Evolutionary conservation across 2,797 vertebrate species (phyloP), one percentile per base, ranked within the genome.

Genomic region (Falco naumanni): DNA sequence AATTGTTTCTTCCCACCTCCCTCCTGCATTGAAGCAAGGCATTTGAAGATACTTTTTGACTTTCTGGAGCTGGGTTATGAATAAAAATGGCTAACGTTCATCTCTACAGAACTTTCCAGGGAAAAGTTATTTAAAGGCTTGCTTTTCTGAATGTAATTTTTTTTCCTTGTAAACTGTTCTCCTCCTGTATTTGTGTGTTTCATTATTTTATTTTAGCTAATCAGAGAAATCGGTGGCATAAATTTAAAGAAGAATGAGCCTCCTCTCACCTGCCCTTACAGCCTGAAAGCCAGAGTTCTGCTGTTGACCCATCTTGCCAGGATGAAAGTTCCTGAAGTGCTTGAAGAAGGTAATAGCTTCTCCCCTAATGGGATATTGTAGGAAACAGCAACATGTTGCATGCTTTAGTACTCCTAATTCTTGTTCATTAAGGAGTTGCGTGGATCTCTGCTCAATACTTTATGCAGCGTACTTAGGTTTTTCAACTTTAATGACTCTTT

Each of bases 171-270:
- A 69, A 87, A 31, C 45, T 78, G 6, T 70, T 87, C 14, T 89
- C 13, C 13, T 95, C 20, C 34, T 69, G 5, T 53, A 13, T 88
- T 48, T 90, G 16, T 92, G 11, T 89, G 16, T 95, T 79, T 95
- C 87, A 94, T 88, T 97, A 21, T 94, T 97, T 92, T 37, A 78
- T 93, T 97, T 89, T 95, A 99, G 99, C 97, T 99, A 92, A 99
- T 99, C 94, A 99, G 99, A 92, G 99, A 99, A 97, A 98, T 99
- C 95, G 99, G 99, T 81, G 99, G 99, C 96, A 99, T 99, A 97
- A 99, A 99, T 66, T 98, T 99, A 91, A 99, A 99, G 98, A 99
- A 99, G 98, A 99, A 99, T 93, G 99, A 99, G 95, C 99, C 99
- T 97, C 99, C 99, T 0, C 99, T 99, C 96, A 99, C 99, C 95